Evolutionary conservation across 2,113 vertebrate genomes (phyloP), one percentile per base, ranked within the genome.

Genomic region (Illadopsis cleaveri): DNA sequence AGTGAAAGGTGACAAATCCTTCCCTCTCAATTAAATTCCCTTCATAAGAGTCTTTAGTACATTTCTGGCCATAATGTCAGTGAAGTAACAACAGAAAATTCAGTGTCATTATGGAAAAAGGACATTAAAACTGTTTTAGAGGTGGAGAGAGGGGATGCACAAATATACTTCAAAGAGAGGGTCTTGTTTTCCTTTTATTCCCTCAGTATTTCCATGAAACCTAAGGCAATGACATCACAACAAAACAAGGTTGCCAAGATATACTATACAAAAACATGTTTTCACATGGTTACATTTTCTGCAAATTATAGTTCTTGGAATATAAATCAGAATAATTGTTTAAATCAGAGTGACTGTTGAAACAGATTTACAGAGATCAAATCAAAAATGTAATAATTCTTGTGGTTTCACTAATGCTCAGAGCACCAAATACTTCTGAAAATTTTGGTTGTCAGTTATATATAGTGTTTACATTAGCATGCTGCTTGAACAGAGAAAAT

Each of bases 301-400:
- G 98, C 97, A 98, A 98, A 98, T 98, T 98, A 97, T 93, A 98
- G 97, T 97, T 79, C 98, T 98, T 97, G 96, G 97, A 98, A 96
- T 98, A 98, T 98, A 98, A 98, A 98, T 98, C 98, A 98, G 97
- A 98, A 98, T 98, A 98, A 98, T 98, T 98, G 98, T 98, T 98
- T 98, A 98, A 98, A 98, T 98, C 98, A 97, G 98, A 98, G 96
- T 96, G 97, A 98, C 98, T 98, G 98, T 96, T 98, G 97, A 98
- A 98, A 98, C 97, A 98, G 98, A 98, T 98, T 98, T 98, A 97
- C 97, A 98, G 97, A 97, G 98, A 98, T 98, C 98, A 98, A 98
- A 98, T 98, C 97, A 98, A 98, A 98, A 98, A 97, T 91, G 96
- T 95, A 98, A 98, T 98, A 98, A 98, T 98, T 98, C 97, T 97